A percentile compares a stretch with the other conserved stretches of the same genome.
Conservation (phyloP, 2,797 vertebrate species). For the Diceros bicornis region DNA sequence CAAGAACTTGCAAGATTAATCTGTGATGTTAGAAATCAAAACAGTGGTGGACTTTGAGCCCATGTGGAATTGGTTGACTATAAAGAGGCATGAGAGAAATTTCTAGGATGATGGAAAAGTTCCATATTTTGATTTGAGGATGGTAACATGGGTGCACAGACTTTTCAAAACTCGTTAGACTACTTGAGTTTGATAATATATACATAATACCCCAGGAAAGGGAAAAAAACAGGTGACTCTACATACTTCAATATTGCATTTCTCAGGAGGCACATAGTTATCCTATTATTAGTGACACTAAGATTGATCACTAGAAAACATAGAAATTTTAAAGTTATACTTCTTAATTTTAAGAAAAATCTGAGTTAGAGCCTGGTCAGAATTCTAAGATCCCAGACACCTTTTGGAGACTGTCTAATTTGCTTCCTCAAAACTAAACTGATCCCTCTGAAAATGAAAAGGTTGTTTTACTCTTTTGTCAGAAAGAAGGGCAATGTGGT, state of each 20-base stretch:
- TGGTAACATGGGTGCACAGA: neutral
- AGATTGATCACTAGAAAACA: slow-evolving; percentile 19
- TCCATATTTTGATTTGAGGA: neutral
- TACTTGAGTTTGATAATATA: neutral
- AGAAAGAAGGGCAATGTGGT: neutral
- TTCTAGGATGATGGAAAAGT: neutral
- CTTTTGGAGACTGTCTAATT: neutral
- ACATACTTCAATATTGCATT: neutral
- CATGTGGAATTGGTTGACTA: neutral
- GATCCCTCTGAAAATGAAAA: neutral
- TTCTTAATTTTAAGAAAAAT: slow-evolving; percentile 7
- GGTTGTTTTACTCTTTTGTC: neutral
- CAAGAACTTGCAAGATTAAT: neutral
- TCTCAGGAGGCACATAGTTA: neutral
- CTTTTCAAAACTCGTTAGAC: slow-evolving; percentile 3
- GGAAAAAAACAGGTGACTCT: neutral
- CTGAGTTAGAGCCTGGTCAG: neutral
- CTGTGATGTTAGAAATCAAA: neutral
- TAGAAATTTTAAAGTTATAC: neutral
- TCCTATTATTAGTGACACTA: neutral
- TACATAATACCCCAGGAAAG: neutral
- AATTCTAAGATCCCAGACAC: neutral
- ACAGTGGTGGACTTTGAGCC: neutral
- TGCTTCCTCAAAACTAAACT: neutral
- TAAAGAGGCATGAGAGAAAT: neutral